Conservation (phyloP, 2,797 vertebrate genomes). For the Mus minutoides region DNA sequence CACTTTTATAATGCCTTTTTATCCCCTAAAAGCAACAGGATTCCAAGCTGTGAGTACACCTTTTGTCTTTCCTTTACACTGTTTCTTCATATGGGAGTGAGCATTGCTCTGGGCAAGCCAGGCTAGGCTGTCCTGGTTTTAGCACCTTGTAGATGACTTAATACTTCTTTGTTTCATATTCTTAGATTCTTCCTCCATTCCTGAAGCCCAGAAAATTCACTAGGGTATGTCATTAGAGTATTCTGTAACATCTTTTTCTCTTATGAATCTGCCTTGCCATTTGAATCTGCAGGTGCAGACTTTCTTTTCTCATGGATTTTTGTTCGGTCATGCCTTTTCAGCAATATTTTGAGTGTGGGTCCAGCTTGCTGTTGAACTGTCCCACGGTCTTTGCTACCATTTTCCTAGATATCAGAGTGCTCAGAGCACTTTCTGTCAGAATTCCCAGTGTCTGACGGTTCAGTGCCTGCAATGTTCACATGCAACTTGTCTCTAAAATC, state of each 20-base stretch:
- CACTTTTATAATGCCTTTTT: background rate
- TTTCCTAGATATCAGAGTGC: background rate
- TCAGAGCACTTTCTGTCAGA: background rate
- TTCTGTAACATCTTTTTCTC: background rate
- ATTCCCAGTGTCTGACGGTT: background rate
- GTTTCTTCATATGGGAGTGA: background rate
- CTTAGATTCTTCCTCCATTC: background rate
- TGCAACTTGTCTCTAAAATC: background rate
- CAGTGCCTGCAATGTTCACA: background rate
- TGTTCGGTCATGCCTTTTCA: background rate
- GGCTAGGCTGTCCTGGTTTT: background rate
- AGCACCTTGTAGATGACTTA: background rate
- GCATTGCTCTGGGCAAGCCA: background rate
- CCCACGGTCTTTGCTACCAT: background rate
- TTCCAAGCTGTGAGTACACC: too few species aligned
- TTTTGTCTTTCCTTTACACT: slow-evolving; percentile 11
- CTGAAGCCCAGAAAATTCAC: background rate
- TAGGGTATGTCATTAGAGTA: background rate
- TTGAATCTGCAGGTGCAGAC: background rate
- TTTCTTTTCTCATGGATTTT: slow-evolving; percentile 1
- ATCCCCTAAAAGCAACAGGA: background rate
- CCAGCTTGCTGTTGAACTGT: background rate
- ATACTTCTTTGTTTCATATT: background rate
- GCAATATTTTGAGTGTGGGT: background rate
- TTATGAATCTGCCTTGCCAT: background rate